These are phyloP conservation scores for Ascidia mentula DNA, from an alignment of 23 tunicate species.

Conservation along the genomic window DNA sequence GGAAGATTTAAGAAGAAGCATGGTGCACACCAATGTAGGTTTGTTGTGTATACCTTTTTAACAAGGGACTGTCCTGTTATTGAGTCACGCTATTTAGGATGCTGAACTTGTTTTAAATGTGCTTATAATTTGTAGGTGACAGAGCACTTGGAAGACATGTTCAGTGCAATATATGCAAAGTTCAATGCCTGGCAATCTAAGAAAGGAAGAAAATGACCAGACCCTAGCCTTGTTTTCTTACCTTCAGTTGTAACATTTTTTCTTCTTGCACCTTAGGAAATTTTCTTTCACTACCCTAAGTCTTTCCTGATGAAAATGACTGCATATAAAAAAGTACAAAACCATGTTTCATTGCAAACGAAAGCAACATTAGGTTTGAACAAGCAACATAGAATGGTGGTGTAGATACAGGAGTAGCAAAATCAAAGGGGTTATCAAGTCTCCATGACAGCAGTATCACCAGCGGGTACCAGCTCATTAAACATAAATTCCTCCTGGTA, in stretches of 20 bases:
- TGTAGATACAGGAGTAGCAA: neutral
- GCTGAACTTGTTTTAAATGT: neutral
- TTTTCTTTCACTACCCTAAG: neutral
- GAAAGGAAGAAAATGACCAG: conserved; percentile 16
- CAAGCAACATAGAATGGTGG: neutral
- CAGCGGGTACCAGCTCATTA: conserved; percentile 61
- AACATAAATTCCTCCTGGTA: conserved; percentile 90
- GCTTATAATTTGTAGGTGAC: conserved; percentile 32
- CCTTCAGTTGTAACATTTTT: neutral
- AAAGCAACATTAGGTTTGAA: conserved; percentile 3
- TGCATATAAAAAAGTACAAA: conserved; percentile 6
- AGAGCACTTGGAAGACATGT: conserved; percentile 76
- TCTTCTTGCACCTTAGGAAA: no score
- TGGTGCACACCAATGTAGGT: conserved; percentile 54
- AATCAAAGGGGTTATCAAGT: neutral
- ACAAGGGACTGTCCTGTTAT: no score
- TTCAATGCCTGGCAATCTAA: conserved; percentile 62
- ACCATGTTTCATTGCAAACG: neutral
- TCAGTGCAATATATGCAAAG: conserved; percentile 42
- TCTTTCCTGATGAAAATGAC: neutral
- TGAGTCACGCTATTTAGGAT: neutral
- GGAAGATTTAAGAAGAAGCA: conserved; percentile 45
- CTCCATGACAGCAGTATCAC: conserved; percentile 33
- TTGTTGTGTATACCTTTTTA: neutral
- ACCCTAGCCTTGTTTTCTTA: neutral